These are phyloP conservation scores for Pomatostomus ruficeps DNA, from an alignment of 2,113 vertebrate genomes.

Conservation along the genomic window DNA sequence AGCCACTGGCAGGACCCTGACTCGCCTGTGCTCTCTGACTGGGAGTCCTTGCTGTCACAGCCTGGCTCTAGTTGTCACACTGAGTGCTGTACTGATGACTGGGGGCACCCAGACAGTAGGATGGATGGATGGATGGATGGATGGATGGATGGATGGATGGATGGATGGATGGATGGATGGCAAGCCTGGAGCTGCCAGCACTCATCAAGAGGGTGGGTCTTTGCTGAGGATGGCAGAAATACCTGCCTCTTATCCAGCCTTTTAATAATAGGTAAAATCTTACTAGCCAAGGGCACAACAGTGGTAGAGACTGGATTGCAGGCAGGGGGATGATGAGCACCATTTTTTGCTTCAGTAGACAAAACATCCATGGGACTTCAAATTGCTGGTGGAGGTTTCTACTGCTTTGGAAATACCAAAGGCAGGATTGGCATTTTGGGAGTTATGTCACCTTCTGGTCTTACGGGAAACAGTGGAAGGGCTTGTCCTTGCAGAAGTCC, in stretches of 20 bases:
- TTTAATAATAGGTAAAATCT: background rate
- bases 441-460: background rate
- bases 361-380: fast-evolving
- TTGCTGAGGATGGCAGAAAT: background rate
- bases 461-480: background rate
- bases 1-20: background rate
- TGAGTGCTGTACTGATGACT: background rate
- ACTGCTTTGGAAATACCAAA: background rate
- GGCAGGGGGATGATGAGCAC: background rate
- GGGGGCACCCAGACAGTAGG: background rate
- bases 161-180: background rate
- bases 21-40: fast-evolving
- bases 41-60: background rate
- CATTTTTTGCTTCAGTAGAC: background rate
- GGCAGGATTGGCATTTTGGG: background rate
- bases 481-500: background rate
- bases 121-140: background rate
- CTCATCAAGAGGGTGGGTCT: fast-evolving
- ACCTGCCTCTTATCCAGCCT: background rate
- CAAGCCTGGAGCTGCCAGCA: fast-evolving
- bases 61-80: background rate
- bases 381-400: background rate
- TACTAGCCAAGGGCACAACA: background rate
- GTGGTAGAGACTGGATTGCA: background rate
- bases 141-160: too few relatives aligned